These are phyloP conservation scores for Jordanella pulchra DNA, from an alignment of 2,797 vertebrate genomes.

Conservation along the genomic window DNA sequence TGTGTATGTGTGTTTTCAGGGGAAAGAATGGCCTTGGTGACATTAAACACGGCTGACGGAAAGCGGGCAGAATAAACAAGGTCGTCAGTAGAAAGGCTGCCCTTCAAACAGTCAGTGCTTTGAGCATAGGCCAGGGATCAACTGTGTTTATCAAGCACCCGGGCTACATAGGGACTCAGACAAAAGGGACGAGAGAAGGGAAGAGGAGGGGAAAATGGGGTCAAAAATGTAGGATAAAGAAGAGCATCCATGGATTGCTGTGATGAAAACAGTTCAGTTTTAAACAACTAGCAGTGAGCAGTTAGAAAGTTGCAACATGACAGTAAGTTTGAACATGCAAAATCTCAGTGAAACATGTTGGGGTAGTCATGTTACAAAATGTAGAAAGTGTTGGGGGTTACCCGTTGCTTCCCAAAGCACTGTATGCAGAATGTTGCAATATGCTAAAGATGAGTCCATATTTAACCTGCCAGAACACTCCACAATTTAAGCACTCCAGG, in stretches of 20 bases:
- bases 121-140: constrained; percentile 77
- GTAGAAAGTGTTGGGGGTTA: background rate
- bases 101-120: constrained; percentile 74
- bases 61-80: constrained; percentile 76
- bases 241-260: background rate
- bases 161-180: constrained; percentile 51
- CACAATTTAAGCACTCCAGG: background rate
- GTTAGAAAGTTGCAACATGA: background rate
- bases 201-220: background rate
- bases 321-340: background rate
- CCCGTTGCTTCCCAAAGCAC: no score
- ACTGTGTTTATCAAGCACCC: constrained; percentile 75
- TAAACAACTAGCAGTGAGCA: background rate
- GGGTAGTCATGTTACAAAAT: background rate
- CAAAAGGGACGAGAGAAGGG: constrained; percentile 21
- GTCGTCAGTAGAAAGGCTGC: constrained; percentile 63
- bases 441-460: no score
- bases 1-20: constrained; percentile 38
- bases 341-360: background rate
- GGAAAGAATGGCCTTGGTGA: constrained; percentile 69
- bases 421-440: no score
- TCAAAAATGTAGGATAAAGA: constrained; percentile 17
- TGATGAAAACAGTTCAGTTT: background rate
- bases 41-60: constrained; percentile 76
- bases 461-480: background rate